Evolutionary conservation across 2,113 vertebrate species (phyloP), one percentile per base, ranked within the genome.

Genomic region (Neoarius graeffei): DNA sequence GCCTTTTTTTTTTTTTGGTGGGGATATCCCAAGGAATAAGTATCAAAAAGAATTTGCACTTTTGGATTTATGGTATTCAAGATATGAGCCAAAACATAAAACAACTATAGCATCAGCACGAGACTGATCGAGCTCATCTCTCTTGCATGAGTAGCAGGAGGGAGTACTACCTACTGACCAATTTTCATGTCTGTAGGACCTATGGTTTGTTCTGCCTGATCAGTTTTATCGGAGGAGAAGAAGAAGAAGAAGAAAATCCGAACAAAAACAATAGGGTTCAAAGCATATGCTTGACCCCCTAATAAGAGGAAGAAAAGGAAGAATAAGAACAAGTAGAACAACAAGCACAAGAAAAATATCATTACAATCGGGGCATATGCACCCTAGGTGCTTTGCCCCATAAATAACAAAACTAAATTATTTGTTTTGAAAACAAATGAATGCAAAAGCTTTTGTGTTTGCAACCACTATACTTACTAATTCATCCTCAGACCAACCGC

Each of bases 401-500:
- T 13, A 17, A 69, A 25, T 27, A 54, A 62, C 56, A 59, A 0
- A 74, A 59, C 15, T 15, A 81, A 81, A 60, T 81, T 15, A 60
- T 23, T 59, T 59, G 14, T 9, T 1, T 74, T 42, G 10, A 59
- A 8, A 60, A 48, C 5, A 23, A 85, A 56, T 60, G 54, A 74
- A n/a, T 48, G 42, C 56, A 85, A 25, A 76, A 76, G 20, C 23
- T 3, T 84, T 52, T 54, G 19, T 35, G 60, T 74, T 48, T 27
- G 69, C 52, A 20, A 59, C 0, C 52, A 74, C 59, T 20, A 35
- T 30, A 94, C 94, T 95, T 89, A 95, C 95, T 94, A 94, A 94
- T 52, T 96, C 94, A 59, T 93, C 94, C 5, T 92, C 92, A 14
- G 94, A 94, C 94, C 94, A 95, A n/a, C 89, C 91, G 77, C 88